These are phyloP conservation scores for Rotaria sp. DNA, from an alignment of 2,888 invertebrate species.

Conservation along the genomic window DNA sequence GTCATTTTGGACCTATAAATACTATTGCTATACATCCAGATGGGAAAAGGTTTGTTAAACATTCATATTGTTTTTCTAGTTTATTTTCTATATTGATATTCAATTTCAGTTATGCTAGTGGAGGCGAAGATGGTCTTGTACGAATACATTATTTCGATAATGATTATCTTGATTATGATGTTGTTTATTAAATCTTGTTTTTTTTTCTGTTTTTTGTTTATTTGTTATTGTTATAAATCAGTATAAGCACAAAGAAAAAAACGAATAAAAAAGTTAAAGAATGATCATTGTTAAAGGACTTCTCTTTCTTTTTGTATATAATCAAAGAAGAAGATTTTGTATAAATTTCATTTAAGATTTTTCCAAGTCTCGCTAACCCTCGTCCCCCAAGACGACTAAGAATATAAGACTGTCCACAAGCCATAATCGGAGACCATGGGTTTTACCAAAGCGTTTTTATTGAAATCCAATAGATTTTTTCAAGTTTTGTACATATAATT, in stretches of 20 bases:
- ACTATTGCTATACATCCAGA: conserved; percentile 94
- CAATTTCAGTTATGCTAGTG: conserved; percentile 72
- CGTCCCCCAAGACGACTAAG: no score
- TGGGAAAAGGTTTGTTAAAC: conserved; percentile 65
- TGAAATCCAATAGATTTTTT: no score
- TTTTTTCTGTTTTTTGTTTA: background rate
- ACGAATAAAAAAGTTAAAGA: background rate
- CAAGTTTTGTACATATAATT: no score
- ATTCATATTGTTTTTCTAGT: no score
- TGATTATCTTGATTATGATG: conserved; percentile 62
- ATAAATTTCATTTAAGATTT: no score
- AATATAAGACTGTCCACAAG: no score
- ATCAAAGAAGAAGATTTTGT: no score
- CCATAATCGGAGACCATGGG: no score
- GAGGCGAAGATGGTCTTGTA: conserved; percentile 97
- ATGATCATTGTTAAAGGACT: background rate
- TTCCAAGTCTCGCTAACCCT: no score
- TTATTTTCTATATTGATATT: conserved; percentile 37
- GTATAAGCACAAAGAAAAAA: background rate
- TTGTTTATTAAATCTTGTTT: background rate
- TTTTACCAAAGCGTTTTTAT: no score
- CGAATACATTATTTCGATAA: conserved; percentile 90
- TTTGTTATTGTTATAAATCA: background rate
- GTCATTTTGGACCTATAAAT: conserved; percentile 99
- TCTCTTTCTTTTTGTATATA: background rate